Evolutionary conservation across 2,888 invertebrate genomes (phyloP).

Genomic region (Brachynemurus nebulosus): DNA sequence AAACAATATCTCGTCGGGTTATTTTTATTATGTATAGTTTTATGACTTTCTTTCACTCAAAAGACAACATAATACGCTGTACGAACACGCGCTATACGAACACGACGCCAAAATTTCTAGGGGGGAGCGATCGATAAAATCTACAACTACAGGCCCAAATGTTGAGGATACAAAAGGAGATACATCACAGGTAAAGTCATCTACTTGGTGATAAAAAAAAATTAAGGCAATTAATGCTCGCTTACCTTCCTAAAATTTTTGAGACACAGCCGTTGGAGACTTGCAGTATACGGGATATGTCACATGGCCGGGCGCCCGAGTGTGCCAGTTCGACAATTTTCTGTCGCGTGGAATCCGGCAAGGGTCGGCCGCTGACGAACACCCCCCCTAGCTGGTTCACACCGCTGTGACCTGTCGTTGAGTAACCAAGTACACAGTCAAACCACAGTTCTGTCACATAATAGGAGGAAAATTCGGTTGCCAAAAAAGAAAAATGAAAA

Average conservation of each 20-base stretch:
- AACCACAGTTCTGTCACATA: constrained; percentile 29
- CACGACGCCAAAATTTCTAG: no score
- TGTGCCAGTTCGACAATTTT: constrained; percentile 98
- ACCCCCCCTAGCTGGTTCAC: constrained; percentile 99
- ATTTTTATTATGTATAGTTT: no score
- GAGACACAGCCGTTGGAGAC: constrained; percentile 99
- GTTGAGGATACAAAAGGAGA: no score
- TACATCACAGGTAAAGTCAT: no score
- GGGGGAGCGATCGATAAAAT: background rate
- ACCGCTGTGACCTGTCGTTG: constrained; percentile 81
- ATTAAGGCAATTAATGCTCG: constrained; percentile 22
- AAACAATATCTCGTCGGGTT: no score
- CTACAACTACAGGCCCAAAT: no score
- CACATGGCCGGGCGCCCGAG: constrained; percentile 94
- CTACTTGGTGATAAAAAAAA: constrained; percentile 2
- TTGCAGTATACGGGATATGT: constrained; percentile 95
- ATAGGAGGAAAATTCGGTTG: constrained; percentile 1
- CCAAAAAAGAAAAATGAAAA: no score
- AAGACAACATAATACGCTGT: no score
- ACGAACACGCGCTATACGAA: no score
- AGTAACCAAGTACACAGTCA: constrained; percentile 34
- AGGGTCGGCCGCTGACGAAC: constrained; percentile 95
- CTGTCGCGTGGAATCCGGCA: constrained; percentile 95
- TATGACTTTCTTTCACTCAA: no score
- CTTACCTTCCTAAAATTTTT: constrained; percentile 94